Conservation (phyloP, 2,888 invertebrate species). For the Thumatha senex region DNA sequence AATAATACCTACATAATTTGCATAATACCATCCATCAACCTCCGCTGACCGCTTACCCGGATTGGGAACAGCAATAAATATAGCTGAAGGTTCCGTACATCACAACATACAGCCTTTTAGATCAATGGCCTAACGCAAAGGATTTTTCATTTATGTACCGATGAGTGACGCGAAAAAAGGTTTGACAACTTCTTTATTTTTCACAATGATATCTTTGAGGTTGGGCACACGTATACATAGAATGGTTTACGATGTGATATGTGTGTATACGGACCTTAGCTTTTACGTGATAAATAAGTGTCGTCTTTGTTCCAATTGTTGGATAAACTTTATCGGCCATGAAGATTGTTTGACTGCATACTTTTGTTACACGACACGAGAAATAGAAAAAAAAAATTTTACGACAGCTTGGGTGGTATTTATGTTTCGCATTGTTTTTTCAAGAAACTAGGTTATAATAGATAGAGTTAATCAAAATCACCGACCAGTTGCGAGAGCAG, state of each 20-base stretch:
- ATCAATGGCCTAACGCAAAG: slow-evolving; percentile 49
- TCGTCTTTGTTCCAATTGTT: background rate
- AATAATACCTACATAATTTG: slow-evolving; percentile 40
- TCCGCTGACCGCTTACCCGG: slow-evolving; percentile 51
- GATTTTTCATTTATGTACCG: slow-evolving; percentile 56
- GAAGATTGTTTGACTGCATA: slow-evolving; percentile 1
- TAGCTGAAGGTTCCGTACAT: slow-evolving; percentile 43
- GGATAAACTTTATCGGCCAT: slow-evolving; percentile 4
- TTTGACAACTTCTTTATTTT: slow-evolving; percentile 37
- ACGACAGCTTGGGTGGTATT: too few species aligned
- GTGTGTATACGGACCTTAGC: background rate
- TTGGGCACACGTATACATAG: background rate
- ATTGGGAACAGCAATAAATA: slow-evolving; percentile 60
- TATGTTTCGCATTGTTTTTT: too few species aligned
- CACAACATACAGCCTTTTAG: slow-evolving; percentile 48
- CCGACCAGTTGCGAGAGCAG: too few species aligned
- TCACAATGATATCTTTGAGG: slow-evolving; percentile 1
- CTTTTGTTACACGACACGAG: background rate
- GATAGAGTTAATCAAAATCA: too few species aligned
- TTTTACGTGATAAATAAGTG: slow-evolving; percentile 1
- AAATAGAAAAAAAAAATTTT: too few species aligned
- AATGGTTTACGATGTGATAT: background rate
- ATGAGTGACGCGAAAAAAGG: slow-evolving; percentile 27
- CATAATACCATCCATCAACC: slow-evolving; percentile 62
- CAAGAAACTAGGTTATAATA: too few species aligned